phyloP scores from a whole-genome alignment of 2,113 vertebrate genomes.

The Varanus komodoensis region DNA sequence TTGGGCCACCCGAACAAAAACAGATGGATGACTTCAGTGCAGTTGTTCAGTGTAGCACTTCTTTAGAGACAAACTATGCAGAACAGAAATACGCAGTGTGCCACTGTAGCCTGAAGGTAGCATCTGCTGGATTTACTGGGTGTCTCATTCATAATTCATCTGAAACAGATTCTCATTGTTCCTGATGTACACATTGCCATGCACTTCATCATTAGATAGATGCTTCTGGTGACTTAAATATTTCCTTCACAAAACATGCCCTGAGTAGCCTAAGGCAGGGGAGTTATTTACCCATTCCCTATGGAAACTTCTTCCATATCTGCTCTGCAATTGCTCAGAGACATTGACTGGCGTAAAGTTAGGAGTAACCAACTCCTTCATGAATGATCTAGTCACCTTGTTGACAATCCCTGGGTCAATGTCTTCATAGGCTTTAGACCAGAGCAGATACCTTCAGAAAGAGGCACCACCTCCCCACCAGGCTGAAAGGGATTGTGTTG shows the following conservation, averaged over 20 bases:
- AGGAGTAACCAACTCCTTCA: neutral
- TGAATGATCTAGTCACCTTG: neutral
- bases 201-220: neutral
- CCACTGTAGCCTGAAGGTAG: conserved; percentile 26
- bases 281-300: conserved; percentile 14
- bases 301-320: neutral
- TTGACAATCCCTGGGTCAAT: neutral
- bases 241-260: conserved; percentile 44
- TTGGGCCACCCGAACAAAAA: conserved; percentile 60
- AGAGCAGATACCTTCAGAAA: neutral
- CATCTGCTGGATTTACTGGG: conserved; percentile 35
- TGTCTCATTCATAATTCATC: conserved; percentile 48
- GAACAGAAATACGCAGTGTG: conserved; percentile 37
- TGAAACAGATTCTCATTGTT: conserved; percentile 26
- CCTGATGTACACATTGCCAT: conserved; percentile 1
- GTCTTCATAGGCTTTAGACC: neutral
- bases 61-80: conserved; percentile 40
- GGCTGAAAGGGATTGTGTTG: too few relatives aligned
- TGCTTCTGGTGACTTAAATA: conserved; percentile 29
- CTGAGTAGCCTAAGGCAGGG: conserved; percentile 27
- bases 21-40: conserved; percentile 56
- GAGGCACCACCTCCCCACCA: too few relatives aligned
- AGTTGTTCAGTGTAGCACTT: conserved; percentile 44
- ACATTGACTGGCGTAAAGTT: neutral
- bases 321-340: neutral